Conservation (phyloP, 2,888 invertebrate species). For the Drosophila nr. perissopoda region DNA sequence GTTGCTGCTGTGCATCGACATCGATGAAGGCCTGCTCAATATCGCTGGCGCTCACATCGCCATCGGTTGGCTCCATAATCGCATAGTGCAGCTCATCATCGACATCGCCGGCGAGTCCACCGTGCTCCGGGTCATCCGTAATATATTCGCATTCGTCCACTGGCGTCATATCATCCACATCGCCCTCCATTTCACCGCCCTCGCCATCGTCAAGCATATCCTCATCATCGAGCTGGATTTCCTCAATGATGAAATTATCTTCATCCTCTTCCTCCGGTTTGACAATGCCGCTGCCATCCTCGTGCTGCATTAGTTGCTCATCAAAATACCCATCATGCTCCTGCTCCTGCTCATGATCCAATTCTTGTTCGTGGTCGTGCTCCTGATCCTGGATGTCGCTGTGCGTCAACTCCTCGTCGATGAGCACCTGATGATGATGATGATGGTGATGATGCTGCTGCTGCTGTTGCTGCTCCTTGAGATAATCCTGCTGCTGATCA, state of each 20-base stretch:
- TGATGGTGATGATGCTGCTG: conserved; percentile 66
- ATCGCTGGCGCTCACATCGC: conserved; percentile 69
- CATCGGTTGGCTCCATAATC: conserved; percentile 73
- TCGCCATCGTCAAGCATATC: conserved; percentile 79
- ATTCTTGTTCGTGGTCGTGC: conserved; percentile 48
- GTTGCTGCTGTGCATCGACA: conserved; percentile 41
- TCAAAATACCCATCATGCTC: conserved; percentile 65
- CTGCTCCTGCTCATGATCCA: conserved; percentile 74
- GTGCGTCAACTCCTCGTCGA: conserved; percentile 81
- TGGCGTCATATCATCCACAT: conserved; percentile 63
- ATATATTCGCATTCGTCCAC: conserved; percentile 76
- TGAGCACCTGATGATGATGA: conserved; percentile 75
- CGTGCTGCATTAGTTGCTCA: conserved; percentile 67
- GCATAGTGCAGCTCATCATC: conserved; percentile 80
- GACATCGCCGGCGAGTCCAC: conserved; percentile 63
- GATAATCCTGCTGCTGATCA: conserved; percentile 75
- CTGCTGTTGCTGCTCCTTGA: conserved; percentile 62
- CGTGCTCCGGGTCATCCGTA: conserved; percentile 68
- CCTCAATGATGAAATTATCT: conserved; percentile 81
- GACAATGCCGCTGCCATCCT: conserved; percentile 53
- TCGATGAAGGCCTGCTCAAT: conserved; percentile 74
- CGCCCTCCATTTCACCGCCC: conserved; percentile 52
- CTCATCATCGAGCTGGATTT: conserved; percentile 82
- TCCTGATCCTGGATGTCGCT: conserved; percentile 79
- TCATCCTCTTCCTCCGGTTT: conserved; percentile 77